phyloP scores from a whole-genome alignment of 2,113 vertebrate genomes.

The Cathartes aura region DNA sequence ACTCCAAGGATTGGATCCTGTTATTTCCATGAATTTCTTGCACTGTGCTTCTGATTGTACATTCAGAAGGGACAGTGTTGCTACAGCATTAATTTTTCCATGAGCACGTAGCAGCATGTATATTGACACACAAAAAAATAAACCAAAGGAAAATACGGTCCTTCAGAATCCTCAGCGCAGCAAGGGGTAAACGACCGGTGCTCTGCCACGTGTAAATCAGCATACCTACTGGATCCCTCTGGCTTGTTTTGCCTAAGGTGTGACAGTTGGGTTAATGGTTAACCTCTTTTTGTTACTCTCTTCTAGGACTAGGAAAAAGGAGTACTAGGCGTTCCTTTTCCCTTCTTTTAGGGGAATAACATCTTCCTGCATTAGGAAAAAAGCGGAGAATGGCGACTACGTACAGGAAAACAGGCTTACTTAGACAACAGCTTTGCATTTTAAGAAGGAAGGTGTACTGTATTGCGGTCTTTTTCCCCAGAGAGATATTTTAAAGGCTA shows the following conservation, averaged over 20 bases:
- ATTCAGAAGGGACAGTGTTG: neutral
- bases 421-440: neutral
- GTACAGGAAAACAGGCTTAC: neutral
- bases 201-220: neutral
- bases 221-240: neutral
- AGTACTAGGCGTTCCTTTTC: neutral
- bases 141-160: neutral
- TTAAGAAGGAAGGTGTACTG: neutral
- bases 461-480: neutral
- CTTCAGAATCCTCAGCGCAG: neutral
- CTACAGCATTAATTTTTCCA: slow-evolving; percentile 45
- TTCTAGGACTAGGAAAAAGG: neutral
- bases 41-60: neutral
- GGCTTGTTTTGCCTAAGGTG: neutral
- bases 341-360: neutral
- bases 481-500: neutral
- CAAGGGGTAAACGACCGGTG: neutral
- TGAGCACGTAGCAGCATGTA: neutral
- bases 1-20: neutral
- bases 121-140: neutral
- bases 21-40: neutral
- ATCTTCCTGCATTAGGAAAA: neutral
- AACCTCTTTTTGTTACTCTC: neutral
- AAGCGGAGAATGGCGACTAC: neutral
- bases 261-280: neutral